Evolutionary conservation across 1,140 invertebrate species (phyloP).

Genomic region (Drosophila elegans): DNA sequence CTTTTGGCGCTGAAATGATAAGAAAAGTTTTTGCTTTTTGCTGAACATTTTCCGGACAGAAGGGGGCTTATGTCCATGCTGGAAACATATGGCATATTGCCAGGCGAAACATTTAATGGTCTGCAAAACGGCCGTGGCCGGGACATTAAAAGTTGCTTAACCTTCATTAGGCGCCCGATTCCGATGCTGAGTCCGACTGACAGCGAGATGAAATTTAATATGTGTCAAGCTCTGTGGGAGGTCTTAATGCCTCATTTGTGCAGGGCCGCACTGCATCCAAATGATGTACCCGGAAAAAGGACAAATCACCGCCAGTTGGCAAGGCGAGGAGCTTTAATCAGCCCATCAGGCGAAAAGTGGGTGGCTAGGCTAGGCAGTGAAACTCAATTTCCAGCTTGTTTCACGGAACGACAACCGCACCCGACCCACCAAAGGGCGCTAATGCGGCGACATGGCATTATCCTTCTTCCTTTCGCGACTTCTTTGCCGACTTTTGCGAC

Average conservation of each 20-base stretch:
- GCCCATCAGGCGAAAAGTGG: background rate
- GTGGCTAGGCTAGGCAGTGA: conserved; percentile 20
- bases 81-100: conserved; percentile 81
- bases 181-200: conserved; percentile 40
- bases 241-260: conserved; percentile 79
- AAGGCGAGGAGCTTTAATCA: conserved; percentile 61
- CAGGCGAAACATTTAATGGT: conserved; percentile 83
- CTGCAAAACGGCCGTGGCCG: conserved; percentile 68
- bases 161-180: conserved; percentile 71
- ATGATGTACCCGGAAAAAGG: conserved; percentile 71
- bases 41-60: conserved; percentile 16
- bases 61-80: conserved; percentile 56
- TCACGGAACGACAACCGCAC: conserved; percentile 47
- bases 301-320: conserved; percentile 75
- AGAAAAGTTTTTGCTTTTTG: conserved; percentile 73
- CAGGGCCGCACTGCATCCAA: conserved; percentile 65
- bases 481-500: background rate
- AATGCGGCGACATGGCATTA: conserved; percentile 75
- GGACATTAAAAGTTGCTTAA: conserved; percentile 82
- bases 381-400: conserved; percentile 71
- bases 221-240: conserved; percentile 57
- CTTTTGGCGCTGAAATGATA: conserved; percentile 72
- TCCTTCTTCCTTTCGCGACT: conserved; percentile 34
- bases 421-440: conserved; percentile 38
- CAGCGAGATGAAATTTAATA: conserved; percentile 77